Base-by-base conservation (phyloP, 2,888 invertebrate species). In the Rhogogaster chlorosoma region DNA sequence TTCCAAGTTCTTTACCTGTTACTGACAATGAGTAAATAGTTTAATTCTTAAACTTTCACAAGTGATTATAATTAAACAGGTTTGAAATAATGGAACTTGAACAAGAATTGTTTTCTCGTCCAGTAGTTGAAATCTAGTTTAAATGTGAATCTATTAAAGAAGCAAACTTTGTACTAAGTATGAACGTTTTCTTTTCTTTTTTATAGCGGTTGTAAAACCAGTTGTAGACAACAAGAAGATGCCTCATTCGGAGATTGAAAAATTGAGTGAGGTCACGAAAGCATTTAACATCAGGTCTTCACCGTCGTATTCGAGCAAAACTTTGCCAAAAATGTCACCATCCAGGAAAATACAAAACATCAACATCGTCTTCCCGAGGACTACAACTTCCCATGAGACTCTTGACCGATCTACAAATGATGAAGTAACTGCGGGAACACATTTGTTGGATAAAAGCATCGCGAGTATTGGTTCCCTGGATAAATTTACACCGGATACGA, bases 341-440 rank as follows among this genome's bases (percentile, higher is more conserved):
- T 90, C 91, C 1, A 86, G 90, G 15, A 92, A 91, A 45, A 86
- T 92, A 0, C 84, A 89, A 6, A 91, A 92, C 80, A 89, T 92
- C 83, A 92, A 92, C 77, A 80, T 90, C 22, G 87, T 90, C 0
- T 87, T 90, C 1, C 88, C 87, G 0, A 77, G 83, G 7, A 26
- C 75, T 80, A 10, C 49, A 12, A n/a, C 75, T 45, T 26, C 75
- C 26, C 12, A 10, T n/a, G 29, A 49, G 15, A 22, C 32, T 18
- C 29, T 22, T 18, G 42, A 6, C 26, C 10, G 18, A 70, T 15
- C 15, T 5, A 15, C 7, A 26, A 22, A 42, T 22, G 84, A 61
- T 6, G 32, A 67, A 78, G 38, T 29, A 22, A 15, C 22, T 12
- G 38, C 32, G 64, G 18, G 26, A 9, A 84, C 26, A n/a, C 6